Conservation (phyloP, 2,113 vertebrate genomes). For the Callocephalon fimbriatum region DNA sequence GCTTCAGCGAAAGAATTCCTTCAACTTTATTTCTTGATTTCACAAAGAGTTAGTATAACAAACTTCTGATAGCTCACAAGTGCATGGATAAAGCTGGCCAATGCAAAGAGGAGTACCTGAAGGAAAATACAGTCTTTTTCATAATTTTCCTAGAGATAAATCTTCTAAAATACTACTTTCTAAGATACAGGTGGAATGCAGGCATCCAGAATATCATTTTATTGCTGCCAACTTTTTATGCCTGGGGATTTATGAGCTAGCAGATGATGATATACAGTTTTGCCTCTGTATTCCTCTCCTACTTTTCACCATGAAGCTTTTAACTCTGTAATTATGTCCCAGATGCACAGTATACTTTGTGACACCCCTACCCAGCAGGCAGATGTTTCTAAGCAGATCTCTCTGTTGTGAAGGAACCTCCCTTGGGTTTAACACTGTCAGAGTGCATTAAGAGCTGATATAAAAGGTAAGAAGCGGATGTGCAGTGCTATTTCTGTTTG, state of each 20-base stretch:
- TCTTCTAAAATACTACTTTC: not conserved
- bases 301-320: not conserved
- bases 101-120: not conserved
- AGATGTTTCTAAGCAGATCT: conserved; percentile 46
- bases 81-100: not conserved
- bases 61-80: not conserved
- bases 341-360: not conserved
- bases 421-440: conserved; percentile 49
- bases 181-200: not conserved
- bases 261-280: not conserved
- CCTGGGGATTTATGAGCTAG: not conserved
- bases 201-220: not conserved
- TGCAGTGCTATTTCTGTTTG: not conserved
- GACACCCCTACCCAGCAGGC: not conserved
- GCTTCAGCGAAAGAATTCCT: not conserved
- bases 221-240: not conserved
- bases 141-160: not conserved
- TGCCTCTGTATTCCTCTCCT: not conserved
- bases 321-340: conserved; percentile 24
- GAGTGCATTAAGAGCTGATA: conserved; percentile 40
- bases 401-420: conserved; percentile 1
- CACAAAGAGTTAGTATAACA: not conserved
- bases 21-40: not conserved
- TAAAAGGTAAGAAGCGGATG: conserved; percentile 40
- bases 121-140: not conserved